These are phyloP conservation scores for Crepidodera aurea DNA, from an alignment of 2,888 invertebrate species.

Conservation along the genomic window DNA sequence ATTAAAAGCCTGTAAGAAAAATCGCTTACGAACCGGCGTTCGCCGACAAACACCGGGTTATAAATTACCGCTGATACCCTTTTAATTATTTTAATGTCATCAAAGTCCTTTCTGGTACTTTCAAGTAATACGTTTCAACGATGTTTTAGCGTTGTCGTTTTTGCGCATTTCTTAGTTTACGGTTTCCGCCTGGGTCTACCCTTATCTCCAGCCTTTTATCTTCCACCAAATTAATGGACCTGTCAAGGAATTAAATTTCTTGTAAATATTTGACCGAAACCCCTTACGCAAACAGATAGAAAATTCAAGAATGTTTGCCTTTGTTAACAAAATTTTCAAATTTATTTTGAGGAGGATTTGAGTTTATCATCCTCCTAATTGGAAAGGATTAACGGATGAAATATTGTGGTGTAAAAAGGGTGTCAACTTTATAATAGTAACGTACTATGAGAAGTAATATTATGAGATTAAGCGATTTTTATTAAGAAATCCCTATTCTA, in stretches of 20 bases:
- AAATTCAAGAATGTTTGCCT: slow-evolving; percentile 19
- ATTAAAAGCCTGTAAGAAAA: slow-evolving; percentile 21
- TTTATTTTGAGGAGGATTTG: slow-evolving; percentile 14
- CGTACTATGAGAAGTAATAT: too few species aligned
- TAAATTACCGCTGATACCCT: slow-evolving; percentile 28
- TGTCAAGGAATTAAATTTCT: slow-evolving; percentile 36
- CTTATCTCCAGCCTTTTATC: slow-evolving; percentile 32
- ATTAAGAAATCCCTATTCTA: too few species aligned
- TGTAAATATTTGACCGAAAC: slow-evolving; percentile 33
- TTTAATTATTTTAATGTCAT: slow-evolving; percentile 29
- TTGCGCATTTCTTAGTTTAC: slow-evolving; percentile 38
- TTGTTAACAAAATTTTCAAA: slow-evolving; percentile 17
- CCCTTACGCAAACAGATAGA: slow-evolving; percentile 22
- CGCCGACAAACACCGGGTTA: slow-evolving; percentile 8
- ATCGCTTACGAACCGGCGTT: slow-evolving; percentile 6
- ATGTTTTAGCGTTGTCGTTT: slow-evolving; percentile 31
- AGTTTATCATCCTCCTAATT: slow-evolving; percentile 19
- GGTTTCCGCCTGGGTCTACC: slow-evolving; percentile 17
- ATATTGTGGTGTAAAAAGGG: not conserved
- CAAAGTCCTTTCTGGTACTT: slow-evolving; percentile 33
- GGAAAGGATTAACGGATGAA: not conserved
- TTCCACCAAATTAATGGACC: slow-evolving; percentile 40
- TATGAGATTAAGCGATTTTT: too few species aligned
- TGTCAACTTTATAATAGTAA: too few species aligned
- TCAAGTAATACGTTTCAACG: slow-evolving; percentile 36